Conservation (phyloP, 2,888 invertebrate genomes). For the Petrolisthes manimaculis region DNA sequence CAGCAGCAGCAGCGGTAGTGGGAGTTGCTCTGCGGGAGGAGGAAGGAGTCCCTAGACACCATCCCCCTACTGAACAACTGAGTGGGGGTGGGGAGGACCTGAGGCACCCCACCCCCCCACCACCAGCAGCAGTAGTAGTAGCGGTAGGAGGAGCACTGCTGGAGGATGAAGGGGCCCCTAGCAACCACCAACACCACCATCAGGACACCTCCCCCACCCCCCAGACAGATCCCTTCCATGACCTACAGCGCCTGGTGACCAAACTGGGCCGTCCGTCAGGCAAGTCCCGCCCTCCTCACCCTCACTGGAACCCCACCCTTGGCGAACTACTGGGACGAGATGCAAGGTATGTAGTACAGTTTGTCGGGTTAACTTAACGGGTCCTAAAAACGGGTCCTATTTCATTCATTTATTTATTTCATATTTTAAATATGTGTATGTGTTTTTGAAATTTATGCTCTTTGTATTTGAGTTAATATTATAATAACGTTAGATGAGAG, state of each 20-base stretch:
- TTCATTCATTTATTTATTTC: no score
- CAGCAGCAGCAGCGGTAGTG: background rate
- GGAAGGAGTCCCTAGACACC: background rate
- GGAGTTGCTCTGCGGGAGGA: no score
- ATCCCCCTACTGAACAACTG: background rate
- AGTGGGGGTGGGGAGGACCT: background rate
- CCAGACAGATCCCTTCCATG: conserved; percentile 14
- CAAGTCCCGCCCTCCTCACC: background rate
- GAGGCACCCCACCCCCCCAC: background rate
- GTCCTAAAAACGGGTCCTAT: no score
- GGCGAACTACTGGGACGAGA: conserved; percentile 44
- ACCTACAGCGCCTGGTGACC: conserved; percentile 25
- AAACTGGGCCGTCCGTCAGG: background rate
- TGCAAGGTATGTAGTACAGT: conserved; percentile 27
- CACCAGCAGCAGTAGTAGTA: background rate
- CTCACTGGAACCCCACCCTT: conserved; percentile 44
- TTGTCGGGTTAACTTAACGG: no score
- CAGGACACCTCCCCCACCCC: no score
- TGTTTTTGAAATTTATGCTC: no score
- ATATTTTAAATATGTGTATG: no score
- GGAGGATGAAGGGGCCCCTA: background rate
- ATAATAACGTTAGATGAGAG: no score
- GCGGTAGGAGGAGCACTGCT: background rate
- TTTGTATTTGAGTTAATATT: no score
- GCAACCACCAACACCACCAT: no score